Percentiles rank a stretch among this genome's conserved stretches.
These are phyloP conservation scores for Ochropleura leucogaster DNA, from an alignment of 2,888 invertebrate species.

Conservation along the genomic window DNA sequence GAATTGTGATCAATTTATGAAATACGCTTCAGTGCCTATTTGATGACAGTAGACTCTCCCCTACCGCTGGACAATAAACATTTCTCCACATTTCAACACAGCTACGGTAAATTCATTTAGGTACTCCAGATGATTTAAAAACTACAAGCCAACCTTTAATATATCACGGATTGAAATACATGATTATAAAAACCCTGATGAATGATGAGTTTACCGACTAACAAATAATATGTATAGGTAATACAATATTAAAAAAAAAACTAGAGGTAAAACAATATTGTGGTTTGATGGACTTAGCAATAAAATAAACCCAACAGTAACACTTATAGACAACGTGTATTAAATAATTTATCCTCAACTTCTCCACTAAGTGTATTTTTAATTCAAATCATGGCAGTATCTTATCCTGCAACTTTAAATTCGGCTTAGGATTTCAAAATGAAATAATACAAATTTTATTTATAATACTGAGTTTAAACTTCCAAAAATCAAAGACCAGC, in stretches of 20 bases:
- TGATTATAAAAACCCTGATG: neutral
- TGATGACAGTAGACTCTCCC: neutral
- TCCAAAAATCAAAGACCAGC: too few relatives aligned
- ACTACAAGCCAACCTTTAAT: neutral
- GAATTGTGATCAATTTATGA: neutral
- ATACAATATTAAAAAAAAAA: too few relatives aligned
- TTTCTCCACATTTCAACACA: neutral
- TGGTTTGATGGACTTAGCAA: slow-evolving; percentile 11
- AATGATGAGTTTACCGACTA: neutral
- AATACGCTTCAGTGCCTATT: neutral
- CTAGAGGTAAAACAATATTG: neutral
- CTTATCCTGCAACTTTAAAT: neutral
- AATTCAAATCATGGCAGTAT: too few relatives aligned
- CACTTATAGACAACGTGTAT: slow-evolving; percentile 5
- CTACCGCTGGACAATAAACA: neutral
- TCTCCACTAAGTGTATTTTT: neutral
- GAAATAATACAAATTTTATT: too few relatives aligned
- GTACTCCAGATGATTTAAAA: neutral
- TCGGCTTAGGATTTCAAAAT: neutral
- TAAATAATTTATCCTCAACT: slow-evolving; percentile 13
- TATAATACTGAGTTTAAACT: too few relatives aligned
- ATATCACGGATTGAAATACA: neutral
- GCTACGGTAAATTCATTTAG: neutral
- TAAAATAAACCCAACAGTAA: neutral
- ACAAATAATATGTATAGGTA: neutral